Evolutionary conservation across 2,797 vertebrate species (phyloP).

Genomic region (Melopsittacus undulatus): DNA sequence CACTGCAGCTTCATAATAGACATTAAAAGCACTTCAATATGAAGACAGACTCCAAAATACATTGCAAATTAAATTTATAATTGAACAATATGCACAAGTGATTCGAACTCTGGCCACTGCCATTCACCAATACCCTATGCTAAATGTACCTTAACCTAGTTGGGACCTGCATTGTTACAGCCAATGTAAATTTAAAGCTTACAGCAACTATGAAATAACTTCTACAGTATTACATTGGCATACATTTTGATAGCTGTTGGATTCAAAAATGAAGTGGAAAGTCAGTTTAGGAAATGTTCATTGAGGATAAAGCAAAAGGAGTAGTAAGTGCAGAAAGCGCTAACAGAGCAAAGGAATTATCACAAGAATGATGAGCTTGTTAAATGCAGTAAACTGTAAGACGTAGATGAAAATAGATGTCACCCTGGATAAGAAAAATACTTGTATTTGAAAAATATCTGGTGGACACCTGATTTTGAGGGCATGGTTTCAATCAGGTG

Average conservation of each 20-base stretch:
- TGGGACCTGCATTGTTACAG: neutral
- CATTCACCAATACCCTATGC: neutral
- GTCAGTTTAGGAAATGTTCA: conserved; percentile 8
- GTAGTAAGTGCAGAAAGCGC: conserved; percentile 27
- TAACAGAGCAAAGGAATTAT: neutral
- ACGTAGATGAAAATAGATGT: neutral
- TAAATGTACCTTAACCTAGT: neutral
- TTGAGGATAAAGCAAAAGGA: neutral
- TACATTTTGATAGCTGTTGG: neutral
- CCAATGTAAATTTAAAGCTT: neutral
- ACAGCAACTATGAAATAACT: neutral
- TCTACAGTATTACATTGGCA: conserved; percentile 1
- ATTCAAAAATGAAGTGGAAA: conserved; percentile 32
- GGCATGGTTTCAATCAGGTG: neutral
- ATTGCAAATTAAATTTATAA: conserved; percentile 1
- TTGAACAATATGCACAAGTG: neutral
- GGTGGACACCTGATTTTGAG: neutral
- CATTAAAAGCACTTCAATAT: neutral
- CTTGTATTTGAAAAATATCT: neutral
- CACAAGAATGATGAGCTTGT: neutral
- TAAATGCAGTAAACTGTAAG: neutral
- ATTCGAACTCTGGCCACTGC: neutral
- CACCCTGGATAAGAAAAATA: neutral
- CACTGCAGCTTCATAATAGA: neutral
- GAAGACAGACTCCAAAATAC: neutral